A percentile compares a stretch with the other conserved stretches of the same genome.
Conservation (phyloP, 1,140 invertebrate species). For the Bradynema listronoti region DNA sequence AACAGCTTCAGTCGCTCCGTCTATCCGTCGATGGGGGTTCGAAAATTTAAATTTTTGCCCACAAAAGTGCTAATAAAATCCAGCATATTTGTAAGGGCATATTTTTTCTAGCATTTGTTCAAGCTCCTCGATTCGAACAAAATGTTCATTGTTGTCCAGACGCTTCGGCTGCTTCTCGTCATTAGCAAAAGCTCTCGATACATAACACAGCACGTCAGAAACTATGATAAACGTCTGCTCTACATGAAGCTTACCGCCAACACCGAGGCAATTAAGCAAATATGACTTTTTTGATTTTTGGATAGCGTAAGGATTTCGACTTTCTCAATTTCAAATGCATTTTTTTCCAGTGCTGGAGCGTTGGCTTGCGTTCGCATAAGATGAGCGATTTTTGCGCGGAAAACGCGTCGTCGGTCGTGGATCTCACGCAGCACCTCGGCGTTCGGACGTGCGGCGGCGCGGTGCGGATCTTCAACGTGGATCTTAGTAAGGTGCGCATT, state of each 20-base stretch:
- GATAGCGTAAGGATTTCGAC: not conserved
- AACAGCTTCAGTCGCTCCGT: conserved; percentile 40
- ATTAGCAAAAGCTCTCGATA: conserved; percentile 43
- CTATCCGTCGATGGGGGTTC: conserved; percentile 33
- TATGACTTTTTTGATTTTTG: not conserved
- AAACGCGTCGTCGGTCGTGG: not conserved
- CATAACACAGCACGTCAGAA: conserved; percentile 30
- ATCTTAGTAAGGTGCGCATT: conserved; percentile 28
- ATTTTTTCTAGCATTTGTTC: conserved; percentile 27
- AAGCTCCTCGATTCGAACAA: conserved; percentile 34
- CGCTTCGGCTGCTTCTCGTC: conserved; percentile 26
- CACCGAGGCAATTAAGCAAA: conserved; percentile 11
- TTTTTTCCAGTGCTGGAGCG: conserved; percentile 20
- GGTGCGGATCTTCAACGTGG: conserved; percentile 9
- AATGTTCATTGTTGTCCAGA: conserved; percentile 29
- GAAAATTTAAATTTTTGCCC: not conserved
- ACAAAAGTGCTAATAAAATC: not conserved
- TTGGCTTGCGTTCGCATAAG: not conserved
- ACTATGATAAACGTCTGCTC: conserved; percentile 11
- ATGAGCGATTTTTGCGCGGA: conserved; percentile 18
- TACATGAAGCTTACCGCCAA: conserved; percentile 38
- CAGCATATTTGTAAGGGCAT: not conserved
- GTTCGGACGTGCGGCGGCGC: too few species aligned
- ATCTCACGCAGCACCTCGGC: too few species aligned
- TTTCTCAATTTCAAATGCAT: not conserved